Percentiles rank a stretch among this genome's conserved stretches.
phyloP scores from a whole-genome alignment of 2,113 vertebrate genomes.

The Gallinago undulata region DNA sequence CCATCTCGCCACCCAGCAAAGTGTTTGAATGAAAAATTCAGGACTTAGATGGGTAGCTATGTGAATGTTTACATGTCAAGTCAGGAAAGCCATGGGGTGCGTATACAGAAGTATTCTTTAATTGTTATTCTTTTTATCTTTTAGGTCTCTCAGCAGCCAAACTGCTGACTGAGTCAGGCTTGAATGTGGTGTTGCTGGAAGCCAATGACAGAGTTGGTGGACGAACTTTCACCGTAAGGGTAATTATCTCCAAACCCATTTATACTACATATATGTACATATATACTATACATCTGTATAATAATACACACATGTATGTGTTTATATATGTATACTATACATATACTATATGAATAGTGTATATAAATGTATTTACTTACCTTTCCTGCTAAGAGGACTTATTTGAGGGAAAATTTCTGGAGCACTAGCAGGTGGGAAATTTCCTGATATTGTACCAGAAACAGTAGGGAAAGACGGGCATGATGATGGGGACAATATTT shows the following conservation, averaged over 20 bases:
- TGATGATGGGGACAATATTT: neutral
- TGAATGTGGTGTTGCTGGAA: constrained; percentile 89
- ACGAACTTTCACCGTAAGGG: constrained; percentile 89
- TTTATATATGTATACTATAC: neutral
- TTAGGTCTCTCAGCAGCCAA: constrained; percentile 93
- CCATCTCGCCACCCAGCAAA: neutral
- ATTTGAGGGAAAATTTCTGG: neutral
- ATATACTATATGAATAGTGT: neutral
- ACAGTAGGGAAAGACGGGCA: neutral
- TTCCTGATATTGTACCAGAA: neutral
- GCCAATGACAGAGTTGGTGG: constrained; percentile 93
- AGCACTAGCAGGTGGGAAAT: neutral
- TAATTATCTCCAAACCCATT: constrained; percentile 66
- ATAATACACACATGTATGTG: neutral
- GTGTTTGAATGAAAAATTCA: neutral
- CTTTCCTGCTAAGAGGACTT: neutral
- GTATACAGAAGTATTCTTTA: neutral
- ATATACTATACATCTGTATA: neutral
- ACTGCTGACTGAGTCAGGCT: constrained; percentile 84
- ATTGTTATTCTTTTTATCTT: constrained; percentile 10
- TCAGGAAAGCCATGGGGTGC: neutral
- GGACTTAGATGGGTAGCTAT: neutral
- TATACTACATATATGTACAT: neutral
- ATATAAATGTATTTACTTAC: neutral
- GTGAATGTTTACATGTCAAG: neutral